A percentile compares a stretch with the other conserved stretches of the same genome.
Evolutionary conservation across 2,888 invertebrate genomes (phyloP).

Genomic region (Celastrina argiolus): DNA sequence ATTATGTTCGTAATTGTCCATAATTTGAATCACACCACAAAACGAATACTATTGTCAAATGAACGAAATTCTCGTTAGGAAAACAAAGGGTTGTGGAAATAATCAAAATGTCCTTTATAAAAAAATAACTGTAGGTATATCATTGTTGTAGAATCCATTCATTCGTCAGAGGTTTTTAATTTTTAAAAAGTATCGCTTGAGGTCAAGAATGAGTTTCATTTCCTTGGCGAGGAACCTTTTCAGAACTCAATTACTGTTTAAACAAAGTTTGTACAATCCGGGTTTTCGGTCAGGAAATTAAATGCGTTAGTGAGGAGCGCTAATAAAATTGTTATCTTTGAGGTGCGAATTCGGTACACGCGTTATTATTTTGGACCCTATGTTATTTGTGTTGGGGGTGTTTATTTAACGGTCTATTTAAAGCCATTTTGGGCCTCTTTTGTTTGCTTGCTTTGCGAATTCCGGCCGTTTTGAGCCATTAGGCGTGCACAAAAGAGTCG

Average conservation of each 20-base stretch:
- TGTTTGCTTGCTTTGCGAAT: constrained; percentile 62
- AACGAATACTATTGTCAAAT: constrained; percentile 15
- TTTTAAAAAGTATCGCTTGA: constrained; percentile 44
- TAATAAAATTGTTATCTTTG: constrained; percentile 64
- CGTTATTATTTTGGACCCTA: constrained; percentile 53
- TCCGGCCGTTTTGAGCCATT: constrained; percentile 75
- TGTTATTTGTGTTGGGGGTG: constrained; percentile 47
- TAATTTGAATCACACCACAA: too few species aligned
- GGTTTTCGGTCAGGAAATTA: constrained; percentile 71
- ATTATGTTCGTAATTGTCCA: too few species aligned
- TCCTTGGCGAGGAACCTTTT: constrained; percentile 63
- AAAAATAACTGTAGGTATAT: background rate
- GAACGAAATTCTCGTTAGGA: background rate
- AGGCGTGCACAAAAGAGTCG: constrained; percentile 73
- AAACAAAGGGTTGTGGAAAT: constrained; percentile 7
- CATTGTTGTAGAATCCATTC: constrained; percentile 11
- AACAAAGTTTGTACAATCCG: constrained; percentile 68
- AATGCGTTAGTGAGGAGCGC: constrained; percentile 60
- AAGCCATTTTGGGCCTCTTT: constrained; percentile 63
- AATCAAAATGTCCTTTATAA: background rate
- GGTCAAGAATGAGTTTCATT: constrained; percentile 57
- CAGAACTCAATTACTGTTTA: constrained; percentile 72
- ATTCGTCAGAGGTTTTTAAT: constrained; percentile 37
- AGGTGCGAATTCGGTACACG: constrained; percentile 45
- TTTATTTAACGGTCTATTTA: constrained; percentile 46